These are phyloP conservation scores for Grammomys dolichurus DNA, from an alignment of 2,113 vertebrate species.

Conservation along the genomic window DNA sequence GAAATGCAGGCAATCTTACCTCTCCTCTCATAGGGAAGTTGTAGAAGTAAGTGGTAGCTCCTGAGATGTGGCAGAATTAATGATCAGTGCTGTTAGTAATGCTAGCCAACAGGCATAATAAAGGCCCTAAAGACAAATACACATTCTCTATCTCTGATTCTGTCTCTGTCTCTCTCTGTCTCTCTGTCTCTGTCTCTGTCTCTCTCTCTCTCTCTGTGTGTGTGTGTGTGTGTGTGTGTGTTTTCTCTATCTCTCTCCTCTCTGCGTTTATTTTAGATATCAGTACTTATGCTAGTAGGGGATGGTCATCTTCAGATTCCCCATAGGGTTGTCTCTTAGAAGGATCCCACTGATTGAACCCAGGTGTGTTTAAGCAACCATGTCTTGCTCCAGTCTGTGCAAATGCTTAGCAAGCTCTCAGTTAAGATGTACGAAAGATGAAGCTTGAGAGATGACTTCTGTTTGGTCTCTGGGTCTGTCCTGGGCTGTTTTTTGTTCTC, in stretches of 20 bases:
- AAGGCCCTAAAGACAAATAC: slow-evolving; percentile 4
- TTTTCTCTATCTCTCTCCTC: background rate
- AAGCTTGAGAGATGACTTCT: slow-evolving; percentile 37
- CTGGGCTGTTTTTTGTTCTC: background rate
- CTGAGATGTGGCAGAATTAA: slow-evolving; percentile 28
- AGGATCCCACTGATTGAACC: background rate
- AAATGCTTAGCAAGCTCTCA: slow-evolving; percentile 21
- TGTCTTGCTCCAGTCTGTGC: background rate
- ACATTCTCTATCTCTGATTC: background rate
- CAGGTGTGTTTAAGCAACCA: background rate
- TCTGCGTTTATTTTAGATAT: background rate
- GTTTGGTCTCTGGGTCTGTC: background rate
- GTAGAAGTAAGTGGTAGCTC: slow-evolving; percentile 27
- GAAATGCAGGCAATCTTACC: slow-evolving; percentile 29
- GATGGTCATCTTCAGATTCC: background rate
- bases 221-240: too few species aligned
- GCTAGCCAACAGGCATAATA: background rate
- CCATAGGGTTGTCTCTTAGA: background rate
- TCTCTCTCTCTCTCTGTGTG: too few species aligned
- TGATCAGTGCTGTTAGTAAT: background rate
- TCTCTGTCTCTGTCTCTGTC: too few species aligned
- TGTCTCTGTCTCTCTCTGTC: background rate
- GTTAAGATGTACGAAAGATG: background rate
- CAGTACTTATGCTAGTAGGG: background rate
- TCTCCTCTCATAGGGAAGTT: slow-evolving; percentile 14